Evolutionary conservation across 2,888 invertebrate genomes (phyloP), one percentile per base, ranked within the genome.

Genomic region (Diaphora mendica): DNA sequence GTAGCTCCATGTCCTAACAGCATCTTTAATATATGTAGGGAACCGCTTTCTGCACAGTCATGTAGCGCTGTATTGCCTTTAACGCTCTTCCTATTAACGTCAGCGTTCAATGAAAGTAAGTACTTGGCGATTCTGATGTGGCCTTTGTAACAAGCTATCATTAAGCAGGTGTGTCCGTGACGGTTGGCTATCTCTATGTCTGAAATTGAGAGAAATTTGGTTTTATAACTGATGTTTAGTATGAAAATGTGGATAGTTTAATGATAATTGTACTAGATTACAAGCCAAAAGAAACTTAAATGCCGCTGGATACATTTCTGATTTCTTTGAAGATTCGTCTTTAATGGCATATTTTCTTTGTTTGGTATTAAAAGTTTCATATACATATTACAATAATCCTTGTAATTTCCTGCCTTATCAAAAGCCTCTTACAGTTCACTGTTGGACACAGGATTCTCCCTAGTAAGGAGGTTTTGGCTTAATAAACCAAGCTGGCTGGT

Each of bases 131-230:
- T 99, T 88, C 97, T 97, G 82, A 97, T 97, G 94, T 99, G 99
- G 72, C 99, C 98, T 92, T 99, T 99, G 95, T 99, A 99, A 93
- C 99, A 99, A 68, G 99, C 98, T 78, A 99, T 99, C 99, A 99
- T 99, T 51, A 99, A 96, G 90, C 99, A 99, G 23, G 99, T 99
- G 95, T 99, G 99, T 1, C 98, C 99, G 91, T 99, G 98, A 79
- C 98, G 97, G 92, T 99, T 99, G 35, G 99, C 98, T 90, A 99
- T 97, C 96, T 99, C 99, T 91, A 99, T 98, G 94, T 99, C 99
- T 96, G 96, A 4, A 95, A 95, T 64, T 39, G 70, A 71, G 70
- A 55, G 17, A 11, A 55, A 48, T 4, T 20, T 64, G 33, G 73
- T 74, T 55, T 74, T 64, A 30, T 30, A 42, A 73, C 20, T 33